Base-by-base conservation (phyloP, 2,113 vertebrate genomes). In the Puma concolor region DNA sequence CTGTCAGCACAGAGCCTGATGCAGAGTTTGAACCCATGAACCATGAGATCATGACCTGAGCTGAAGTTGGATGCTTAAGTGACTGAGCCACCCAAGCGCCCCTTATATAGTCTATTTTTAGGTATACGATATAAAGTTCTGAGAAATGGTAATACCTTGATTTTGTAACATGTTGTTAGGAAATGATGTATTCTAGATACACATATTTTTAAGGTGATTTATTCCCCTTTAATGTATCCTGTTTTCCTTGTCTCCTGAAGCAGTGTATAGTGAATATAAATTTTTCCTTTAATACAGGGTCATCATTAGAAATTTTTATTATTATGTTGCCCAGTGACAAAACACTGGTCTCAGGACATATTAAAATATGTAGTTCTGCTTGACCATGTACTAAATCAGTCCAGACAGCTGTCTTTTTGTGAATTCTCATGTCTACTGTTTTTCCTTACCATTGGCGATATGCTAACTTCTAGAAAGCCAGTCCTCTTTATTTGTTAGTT, bases 401-500 rank as follows among this genome's bases (percentile, higher is more conserved):
- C 54, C 50, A 87, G 48, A 85, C n/a, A 90, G 88, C 74, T 95
- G 15, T 44, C 50, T 31, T 63, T 76, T 77, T 87, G 72, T 38
- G 41, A 94, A 94, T 48, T 94, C 76, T 91, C 27, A 15, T 41
- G 8, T 86, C 60, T 94, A 2, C 60, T 72, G 2, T 83, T 95
- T 44, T 92, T 94, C 36, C 21, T 97, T 4, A 80, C 31, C 27
- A 8, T 74, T 96, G 92, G 72, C 85, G 41, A 48, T 72, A 9
- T 83, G 31, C 72, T n/a, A 93, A 4, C 60, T 88, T 93, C 48
- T 88, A 84, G 71, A 96, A 88, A 96, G n/a, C 29, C 23, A 91
- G 7, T 77, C 67, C 82, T 74, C 25, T 94, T 67, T 91, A 91
- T 92, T 91, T 95, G 81, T 52, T 87, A 16, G 93, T 95, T 93